These are phyloP conservation scores for Phymorhynchus buccinoides DNA, from an alignment of 1,140 invertebrate genomes.

Conservation along the genomic window DNA sequence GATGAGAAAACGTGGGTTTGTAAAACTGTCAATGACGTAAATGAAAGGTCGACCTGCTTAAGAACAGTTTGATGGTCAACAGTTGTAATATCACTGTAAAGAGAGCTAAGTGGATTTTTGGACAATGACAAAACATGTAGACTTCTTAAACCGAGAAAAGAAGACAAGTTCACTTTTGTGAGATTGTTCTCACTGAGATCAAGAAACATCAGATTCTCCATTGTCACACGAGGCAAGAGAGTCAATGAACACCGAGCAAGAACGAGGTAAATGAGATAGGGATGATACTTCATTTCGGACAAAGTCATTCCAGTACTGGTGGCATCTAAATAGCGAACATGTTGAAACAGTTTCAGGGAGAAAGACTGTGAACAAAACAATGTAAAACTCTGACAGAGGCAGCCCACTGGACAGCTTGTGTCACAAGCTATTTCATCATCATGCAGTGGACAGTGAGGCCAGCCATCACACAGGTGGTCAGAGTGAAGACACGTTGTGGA, in stretches of 20 bases:
- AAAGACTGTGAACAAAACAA: slow-evolving; percentile 7
- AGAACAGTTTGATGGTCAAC: neutral
- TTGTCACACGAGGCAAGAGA: neutral
- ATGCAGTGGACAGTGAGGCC: slow-evolving; percentile 33
- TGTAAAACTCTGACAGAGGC: slow-evolving; percentile 8
- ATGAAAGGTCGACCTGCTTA: neutral
- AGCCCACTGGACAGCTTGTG: slow-evolving; percentile 44
- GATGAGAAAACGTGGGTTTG: slow-evolving; percentile 21
- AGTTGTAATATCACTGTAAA: slow-evolving; percentile 18
- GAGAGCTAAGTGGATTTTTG: neutral
- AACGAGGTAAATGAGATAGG: neutral
- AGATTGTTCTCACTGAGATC: slow-evolving; percentile 38
- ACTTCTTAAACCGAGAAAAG: slow-evolving; percentile 13
- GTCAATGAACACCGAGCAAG: neutral
- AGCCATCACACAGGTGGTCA: slow-evolving; percentile 26
- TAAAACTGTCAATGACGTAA: slow-evolving; percentile 7
- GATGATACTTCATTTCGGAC: neutral
- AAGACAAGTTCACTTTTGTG: neutral
- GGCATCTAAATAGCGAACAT: neutral
- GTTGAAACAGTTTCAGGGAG: neutral
- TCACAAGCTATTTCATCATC: slow-evolving; percentile 41
- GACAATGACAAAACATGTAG: slow-evolving; percentile 22
- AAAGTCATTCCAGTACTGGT: neutral
- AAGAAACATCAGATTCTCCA: neutral
- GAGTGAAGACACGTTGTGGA: neutral